phyloP scores from a whole-genome alignment of 2,797 vertebrate species.

The Hafferia zeledoni region DNA sequence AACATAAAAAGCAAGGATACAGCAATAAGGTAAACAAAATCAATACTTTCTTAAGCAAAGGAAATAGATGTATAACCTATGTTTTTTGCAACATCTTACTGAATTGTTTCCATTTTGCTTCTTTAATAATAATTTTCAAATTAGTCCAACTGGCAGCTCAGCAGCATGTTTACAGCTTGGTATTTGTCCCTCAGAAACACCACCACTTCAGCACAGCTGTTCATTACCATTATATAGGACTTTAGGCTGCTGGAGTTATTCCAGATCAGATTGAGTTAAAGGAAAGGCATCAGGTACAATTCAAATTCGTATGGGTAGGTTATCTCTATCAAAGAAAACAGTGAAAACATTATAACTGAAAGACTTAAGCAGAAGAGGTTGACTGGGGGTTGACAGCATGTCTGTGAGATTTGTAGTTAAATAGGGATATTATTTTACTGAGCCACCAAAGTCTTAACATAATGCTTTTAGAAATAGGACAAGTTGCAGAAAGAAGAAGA shows the following conservation, averaged over 20 bases:
- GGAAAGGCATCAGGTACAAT: background rate
- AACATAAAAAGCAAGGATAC: slow-evolving; percentile 97
- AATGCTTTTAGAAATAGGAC: background rate
- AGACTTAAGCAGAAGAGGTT: background rate
- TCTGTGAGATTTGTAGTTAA: background rate
- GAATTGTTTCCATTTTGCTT: background rate
- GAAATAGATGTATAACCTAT: background rate
- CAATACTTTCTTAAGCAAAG: background rate
- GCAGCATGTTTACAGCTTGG: background rate
- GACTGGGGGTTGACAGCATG: background rate
- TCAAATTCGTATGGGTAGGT: background rate
- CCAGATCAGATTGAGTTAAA: background rate
- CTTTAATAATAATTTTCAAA: background rate
- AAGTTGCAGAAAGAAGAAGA: background rate
- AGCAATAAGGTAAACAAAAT: slow-evolving; percentile 89
- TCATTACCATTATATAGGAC: background rate
- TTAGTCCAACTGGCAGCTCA: background rate
- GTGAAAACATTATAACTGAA: background rate
- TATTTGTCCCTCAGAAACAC: background rate
- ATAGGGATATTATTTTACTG: background rate
- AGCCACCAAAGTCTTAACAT: background rate
- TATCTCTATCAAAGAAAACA: background rate
- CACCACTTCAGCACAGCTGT: background rate
- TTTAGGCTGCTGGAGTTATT: background rate
- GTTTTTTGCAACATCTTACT: background rate